These are phyloP conservation scores for Todiramphus chloris DNA, from an alignment of 2,113 vertebrate species.

Conservation along the genomic window DNA sequence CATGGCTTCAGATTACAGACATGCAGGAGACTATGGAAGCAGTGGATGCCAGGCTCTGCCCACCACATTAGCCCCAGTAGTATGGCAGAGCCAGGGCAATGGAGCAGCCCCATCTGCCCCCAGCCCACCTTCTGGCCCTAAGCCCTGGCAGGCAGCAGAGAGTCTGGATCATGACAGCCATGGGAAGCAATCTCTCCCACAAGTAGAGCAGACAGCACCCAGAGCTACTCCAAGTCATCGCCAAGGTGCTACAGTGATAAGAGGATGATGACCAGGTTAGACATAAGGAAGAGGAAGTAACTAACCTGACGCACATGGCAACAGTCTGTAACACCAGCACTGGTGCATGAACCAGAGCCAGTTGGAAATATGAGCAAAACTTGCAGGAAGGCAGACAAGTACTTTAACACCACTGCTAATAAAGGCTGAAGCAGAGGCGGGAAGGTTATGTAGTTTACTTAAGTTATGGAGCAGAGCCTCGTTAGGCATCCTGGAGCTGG, in stretches of 20 bases:
- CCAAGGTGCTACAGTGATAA: not conserved
- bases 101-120: not conserved
- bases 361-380: not conserved
- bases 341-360: not conserved
- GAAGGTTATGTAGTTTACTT: slow-evolving; percentile 42
- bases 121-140: fast-evolving
- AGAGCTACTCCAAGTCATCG: not conserved
- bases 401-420: not conserved
- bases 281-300: not conserved
- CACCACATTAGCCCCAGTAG: too few relatives aligned
- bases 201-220: not conserved
- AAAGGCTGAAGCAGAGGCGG: slow-evolving; percentile 8
- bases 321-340: not conserved
- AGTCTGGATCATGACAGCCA: not conserved
- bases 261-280: not conserved
- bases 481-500: slow-evolving; percentile 15
- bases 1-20: not conserved
- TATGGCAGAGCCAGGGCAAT: not conserved
- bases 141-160: not conserved
- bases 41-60: not conserved
- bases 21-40: not conserved
- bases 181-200: not conserved
- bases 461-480: slow-evolving; percentile 22
- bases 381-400: not conserved
- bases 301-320: not conserved